Percentiles rank a stretch among this genome's conserved stretches.
Evolutionary conservation across 2,888 invertebrate species (phyloP).

Genomic region (Brachypalpus laphriformis): DNA sequence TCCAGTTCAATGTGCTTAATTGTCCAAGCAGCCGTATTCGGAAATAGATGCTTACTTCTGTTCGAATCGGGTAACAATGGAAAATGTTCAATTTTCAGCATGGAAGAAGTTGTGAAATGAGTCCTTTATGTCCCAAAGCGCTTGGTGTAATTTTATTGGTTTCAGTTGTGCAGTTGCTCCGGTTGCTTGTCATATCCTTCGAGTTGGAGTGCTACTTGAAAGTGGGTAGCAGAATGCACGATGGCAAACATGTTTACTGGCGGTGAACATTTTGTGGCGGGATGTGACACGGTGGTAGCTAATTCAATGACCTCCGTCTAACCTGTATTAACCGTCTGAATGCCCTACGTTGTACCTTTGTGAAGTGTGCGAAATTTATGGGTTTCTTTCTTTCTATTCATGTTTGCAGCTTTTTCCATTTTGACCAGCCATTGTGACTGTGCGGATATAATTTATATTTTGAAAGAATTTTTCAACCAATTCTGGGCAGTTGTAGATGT

Average conservation of each 20-base stretch:
- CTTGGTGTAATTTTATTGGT: background rate
- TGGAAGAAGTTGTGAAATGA: background rate
- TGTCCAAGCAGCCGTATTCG: background rate
- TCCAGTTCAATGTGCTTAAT: constrained; percentile 28
- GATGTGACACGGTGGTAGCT: background rate
- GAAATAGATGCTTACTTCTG: background rate
- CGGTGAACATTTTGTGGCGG: background rate
- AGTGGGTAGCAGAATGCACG: no score
- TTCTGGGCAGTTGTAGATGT: constrained; percentile 4
- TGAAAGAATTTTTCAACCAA: constrained; percentile 5
- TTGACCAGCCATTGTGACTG: constrained; percentile 9
- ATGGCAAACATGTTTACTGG: no score
- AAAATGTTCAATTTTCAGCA: background rate
- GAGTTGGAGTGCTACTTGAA: background rate
- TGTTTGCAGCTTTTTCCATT: background rate
- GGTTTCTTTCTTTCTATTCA: background rate
- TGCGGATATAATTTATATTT: constrained; percentile 18
- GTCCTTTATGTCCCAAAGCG: background rate
- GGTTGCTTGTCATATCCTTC: background rate
- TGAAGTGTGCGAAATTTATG: background rate
- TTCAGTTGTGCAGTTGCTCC: constrained; percentile 2
- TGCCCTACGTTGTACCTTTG: background rate
- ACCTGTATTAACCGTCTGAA: constrained; percentile 28
- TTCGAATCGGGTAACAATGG: constrained; percentile 1
- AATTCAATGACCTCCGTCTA: constrained; percentile 28